These are phyloP conservation scores for Melieria omissa DNA, from an alignment of 2,888 invertebrate species.

Conservation along the genomic window DNA sequence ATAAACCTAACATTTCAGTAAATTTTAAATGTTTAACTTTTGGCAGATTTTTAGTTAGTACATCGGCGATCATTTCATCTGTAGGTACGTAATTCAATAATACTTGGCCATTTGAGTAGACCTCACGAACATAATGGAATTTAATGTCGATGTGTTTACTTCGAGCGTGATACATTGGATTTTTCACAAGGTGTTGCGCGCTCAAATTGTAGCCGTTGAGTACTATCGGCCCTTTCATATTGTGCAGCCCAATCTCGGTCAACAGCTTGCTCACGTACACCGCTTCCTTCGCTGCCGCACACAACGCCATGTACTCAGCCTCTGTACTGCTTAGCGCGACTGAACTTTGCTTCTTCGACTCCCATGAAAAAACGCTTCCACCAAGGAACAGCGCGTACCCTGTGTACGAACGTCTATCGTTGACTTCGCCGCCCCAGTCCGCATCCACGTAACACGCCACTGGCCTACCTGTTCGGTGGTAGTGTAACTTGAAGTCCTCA, in stretches of 20 bases:
- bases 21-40: too few relatives aligned
- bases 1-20: too few relatives aligned
- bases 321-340: conserved; percentile 42
- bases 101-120: too few relatives aligned
- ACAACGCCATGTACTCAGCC: conserved; percentile 33
- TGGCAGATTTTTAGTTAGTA: too few relatives aligned
- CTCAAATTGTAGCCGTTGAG: too few relatives aligned
- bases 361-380: conserved; percentile 40
- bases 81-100: too few relatives aligned
- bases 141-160: too few relatives aligned
- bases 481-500: conserved; percentile 11
- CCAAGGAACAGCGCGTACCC: conserved; percentile 38
- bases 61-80: too few relatives aligned
- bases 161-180: too few relatives aligned
- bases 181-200: too few relatives aligned
- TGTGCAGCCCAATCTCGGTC: conserved; percentile 17
- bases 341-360: conserved; percentile 39
- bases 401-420: conserved; percentile 39
- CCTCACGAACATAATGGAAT: too few relatives aligned
- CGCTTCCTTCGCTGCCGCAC: conserved; percentile 34
- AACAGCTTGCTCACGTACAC: conserved; percentile 30
- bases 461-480: conserved; percentile 2
- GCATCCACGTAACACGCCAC: conserved; percentile 36
- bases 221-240: too few relatives aligned
- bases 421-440: conserved; percentile 37